These are phyloP conservation scores for Heteronetta atricapilla DNA, from an alignment of 2,113 vertebrate species.

Conservation along the genomic window DNA sequence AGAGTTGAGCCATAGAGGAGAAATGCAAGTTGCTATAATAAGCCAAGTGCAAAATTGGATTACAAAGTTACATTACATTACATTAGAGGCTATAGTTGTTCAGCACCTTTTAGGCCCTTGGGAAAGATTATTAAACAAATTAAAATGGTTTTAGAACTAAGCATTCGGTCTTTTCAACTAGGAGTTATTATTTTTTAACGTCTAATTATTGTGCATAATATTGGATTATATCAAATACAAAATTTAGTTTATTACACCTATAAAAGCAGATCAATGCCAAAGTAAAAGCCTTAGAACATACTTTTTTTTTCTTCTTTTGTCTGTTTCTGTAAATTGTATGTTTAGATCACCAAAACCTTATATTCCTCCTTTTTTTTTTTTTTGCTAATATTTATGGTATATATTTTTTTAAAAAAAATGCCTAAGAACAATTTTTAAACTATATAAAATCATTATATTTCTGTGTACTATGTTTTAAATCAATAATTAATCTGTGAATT, in stretches of 20 bases:
- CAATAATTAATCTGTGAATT: background rate
- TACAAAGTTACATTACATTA: no score
- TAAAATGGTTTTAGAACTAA: background rate
- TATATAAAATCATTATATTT: background rate
- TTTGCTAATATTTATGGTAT: background rate
- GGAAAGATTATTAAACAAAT: conserved; percentile 21
- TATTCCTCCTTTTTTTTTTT: background rate
- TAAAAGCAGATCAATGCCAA: background rate
- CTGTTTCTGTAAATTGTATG: background rate
- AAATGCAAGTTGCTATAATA: conserved; percentile 26
- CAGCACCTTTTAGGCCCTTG: conserved; percentile 10
- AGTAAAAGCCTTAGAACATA: background rate
- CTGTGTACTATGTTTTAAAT: background rate
- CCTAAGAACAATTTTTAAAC: background rate
- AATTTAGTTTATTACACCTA: background rate
- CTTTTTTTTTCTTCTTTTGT: fast-evolving
- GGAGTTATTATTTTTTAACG: background rate
- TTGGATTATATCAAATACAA: background rate
- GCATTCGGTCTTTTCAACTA: background rate
- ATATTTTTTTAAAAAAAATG: background rate
- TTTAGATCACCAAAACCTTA: background rate
- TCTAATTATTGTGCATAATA: background rate
- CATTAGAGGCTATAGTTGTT: background rate
- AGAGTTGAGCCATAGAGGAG: background rate
- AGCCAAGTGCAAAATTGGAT: conserved; percentile 39